These are phyloP conservation scores for Drosophila longiperda DNA, from an alignment of 2,888 invertebrate genomes.

Conservation along the genomic window DNA sequence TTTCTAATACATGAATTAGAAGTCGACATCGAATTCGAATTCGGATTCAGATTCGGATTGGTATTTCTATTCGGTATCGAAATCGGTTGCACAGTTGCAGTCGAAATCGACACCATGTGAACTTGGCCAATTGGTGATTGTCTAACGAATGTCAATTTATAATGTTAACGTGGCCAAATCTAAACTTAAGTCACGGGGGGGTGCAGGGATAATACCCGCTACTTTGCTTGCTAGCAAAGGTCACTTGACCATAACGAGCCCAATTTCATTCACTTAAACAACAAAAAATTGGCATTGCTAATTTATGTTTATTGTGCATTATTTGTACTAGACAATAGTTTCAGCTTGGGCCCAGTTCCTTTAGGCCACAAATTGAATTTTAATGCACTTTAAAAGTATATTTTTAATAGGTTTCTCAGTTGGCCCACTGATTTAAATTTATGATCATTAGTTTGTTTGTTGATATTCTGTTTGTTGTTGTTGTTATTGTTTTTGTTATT, in stretches of 20 bases:
- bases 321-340: conserved; percentile 62
- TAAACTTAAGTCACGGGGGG: conserved; percentile 13
- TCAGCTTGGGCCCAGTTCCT: conserved; percentile 23
- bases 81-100: conserved; percentile 12
- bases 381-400: conserved; percentile 52
- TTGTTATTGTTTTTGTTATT: conserved; percentile 16
- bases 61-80: not conserved
- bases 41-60: conserved; percentile 8
- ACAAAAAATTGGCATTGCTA: conserved; percentile 48
- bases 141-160: conserved; percentile 68
- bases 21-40: conserved; percentile 24
- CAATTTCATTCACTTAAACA: conserved; percentile 58
- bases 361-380: conserved; percentile 56
- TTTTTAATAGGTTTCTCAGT: conserved; percentile 64
- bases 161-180: conserved; percentile 41
- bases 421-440: conserved; percentile 72
- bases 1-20: conserved; percentile 72
- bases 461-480: conserved; percentile 2
- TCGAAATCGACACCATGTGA: conserved; percentile 64
- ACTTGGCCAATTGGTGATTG: conserved; percentile 70
- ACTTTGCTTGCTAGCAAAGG: conserved; percentile 33
- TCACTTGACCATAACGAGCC: conserved; percentile 50
- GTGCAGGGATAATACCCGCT: conserved; percentile 2
- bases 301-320: conserved; percentile 77
- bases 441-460: conserved; percentile 54